A percentile compares a stretch with the other conserved stretches of the same genome.
Conservation (phyloP, 2,113 vertebrate species). For the Marcusenius ussheri region DNA sequence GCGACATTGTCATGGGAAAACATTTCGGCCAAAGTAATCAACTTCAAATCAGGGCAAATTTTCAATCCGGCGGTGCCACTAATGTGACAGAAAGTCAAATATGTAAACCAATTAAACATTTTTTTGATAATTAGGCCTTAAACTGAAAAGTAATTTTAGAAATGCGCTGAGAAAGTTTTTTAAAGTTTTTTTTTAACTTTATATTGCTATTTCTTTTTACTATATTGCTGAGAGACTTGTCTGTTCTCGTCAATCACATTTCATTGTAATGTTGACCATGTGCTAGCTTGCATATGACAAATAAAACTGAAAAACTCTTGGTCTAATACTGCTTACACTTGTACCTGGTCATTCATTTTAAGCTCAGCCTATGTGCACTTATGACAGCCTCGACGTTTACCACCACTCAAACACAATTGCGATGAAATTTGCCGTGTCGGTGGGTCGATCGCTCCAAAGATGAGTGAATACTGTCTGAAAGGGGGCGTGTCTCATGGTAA, state of each 20-base stretch:
- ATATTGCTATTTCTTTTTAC: too few species aligned
- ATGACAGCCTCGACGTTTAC: background rate
- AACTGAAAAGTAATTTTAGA: background rate
- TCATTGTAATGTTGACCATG: too few species aligned
- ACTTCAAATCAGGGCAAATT: background rate
- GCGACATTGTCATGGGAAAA: background rate
- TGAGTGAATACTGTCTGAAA: background rate
- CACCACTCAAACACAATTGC: background rate
- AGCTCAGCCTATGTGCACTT: background rate
- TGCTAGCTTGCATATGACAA: too few species aligned
- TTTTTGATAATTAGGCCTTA: background rate
- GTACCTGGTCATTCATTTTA: background rate
- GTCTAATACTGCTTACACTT: background rate
- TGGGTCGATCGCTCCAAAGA: background rate
- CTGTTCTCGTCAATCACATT: too few species aligned
- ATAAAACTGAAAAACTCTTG: background rate
- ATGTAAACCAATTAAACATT: background rate
- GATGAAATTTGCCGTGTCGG: background rate
- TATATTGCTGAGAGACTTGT: too few species aligned
- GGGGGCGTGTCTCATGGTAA: background rate
- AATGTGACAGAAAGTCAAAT: background rate
- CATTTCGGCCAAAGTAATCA: background rate
- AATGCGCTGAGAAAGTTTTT: background rate
- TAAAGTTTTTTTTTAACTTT: too few species aligned
- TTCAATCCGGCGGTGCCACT: background rate